Evolutionary conservation across 37 sponge, comb jelly and placozoan genomes (phyloP).

Genomic region (Corticium candelabrum): DNA sequence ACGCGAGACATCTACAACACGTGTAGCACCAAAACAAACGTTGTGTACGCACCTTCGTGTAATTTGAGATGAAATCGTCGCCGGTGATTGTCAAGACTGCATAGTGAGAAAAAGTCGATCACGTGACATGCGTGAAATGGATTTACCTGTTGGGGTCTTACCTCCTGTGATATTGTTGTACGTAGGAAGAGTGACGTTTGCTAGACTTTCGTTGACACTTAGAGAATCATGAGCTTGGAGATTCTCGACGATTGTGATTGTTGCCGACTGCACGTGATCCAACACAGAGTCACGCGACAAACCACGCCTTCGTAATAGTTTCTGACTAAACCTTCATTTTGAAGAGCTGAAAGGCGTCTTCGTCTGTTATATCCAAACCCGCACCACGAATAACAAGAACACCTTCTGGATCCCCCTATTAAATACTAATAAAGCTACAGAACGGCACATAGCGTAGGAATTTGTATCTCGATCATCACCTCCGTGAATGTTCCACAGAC

Average conservation of each 20-base stretch:
- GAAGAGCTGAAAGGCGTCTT: neutral
- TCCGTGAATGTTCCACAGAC: neutral
- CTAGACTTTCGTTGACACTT: neutral
- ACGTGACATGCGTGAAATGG: neutral
- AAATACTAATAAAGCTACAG: too few relatives aligned
- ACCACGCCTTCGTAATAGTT: too few relatives aligned
- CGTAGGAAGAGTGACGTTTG: neutral
- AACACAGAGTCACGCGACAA: too few relatives aligned
- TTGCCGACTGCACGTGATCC: too few relatives aligned
- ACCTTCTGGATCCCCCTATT: neutral
- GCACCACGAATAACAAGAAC: neutral
- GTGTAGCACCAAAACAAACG: neutral
- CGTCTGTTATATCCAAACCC: neutral
- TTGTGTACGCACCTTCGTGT: neutral
- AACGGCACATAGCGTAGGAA: too few relatives aligned
- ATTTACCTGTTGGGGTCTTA: neutral
- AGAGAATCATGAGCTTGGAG: neutral
- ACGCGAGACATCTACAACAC: neutral
- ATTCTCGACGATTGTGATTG: neutral
- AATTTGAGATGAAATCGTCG: neutral
- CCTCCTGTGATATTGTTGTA: neutral
- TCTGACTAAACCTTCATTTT: constrained; percentile 1
- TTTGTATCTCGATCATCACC: neutral
- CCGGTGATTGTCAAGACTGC: neutral
- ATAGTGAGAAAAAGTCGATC: neutral